Percentiles rank a stretch among this genome's conserved stretches.
phyloP scores from a whole-genome alignment of 92 coral and sea anemone genomes.

The Bergia sp. region DNA sequence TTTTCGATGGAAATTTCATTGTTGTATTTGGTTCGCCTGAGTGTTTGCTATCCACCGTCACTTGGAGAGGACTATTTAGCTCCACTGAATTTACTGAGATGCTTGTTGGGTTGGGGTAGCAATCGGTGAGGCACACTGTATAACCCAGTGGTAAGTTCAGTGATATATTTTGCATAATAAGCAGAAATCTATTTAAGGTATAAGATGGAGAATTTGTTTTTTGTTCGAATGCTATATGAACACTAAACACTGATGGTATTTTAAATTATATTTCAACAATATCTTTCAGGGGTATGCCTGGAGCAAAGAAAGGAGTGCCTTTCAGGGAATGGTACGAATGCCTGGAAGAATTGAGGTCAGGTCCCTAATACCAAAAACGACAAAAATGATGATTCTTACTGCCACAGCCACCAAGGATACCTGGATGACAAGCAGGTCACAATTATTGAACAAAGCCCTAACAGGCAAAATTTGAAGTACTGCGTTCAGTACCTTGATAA shows the following conservation, averaged over 20 bases:
- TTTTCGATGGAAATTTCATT: slow-evolving; percentile 61
- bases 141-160: slow-evolving; percentile 31
- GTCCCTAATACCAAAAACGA: slow-evolving; percentile 28
- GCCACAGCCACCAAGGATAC: slow-evolving; percentile 37
- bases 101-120: slow-evolving; percentile 34
- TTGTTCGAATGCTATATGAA: too few species aligned
- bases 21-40: slow-evolving; percentile 84
- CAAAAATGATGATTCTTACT: slow-evolving; percentile 17
- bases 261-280: neutral
- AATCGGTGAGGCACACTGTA: slow-evolving; percentile 26
- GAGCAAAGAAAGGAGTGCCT: slow-evolving; percentile 35
- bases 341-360: slow-evolving; percentile 37
- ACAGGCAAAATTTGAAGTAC: slow-evolving; percentile 58
- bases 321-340: slow-evolving; percentile 46
- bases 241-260: neutral
- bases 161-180: neutral
- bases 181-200: slow-evolving; percentile 3
- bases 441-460: slow-evolving; percentile 65
- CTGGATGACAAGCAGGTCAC: slow-evolving; percentile 41
- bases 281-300: slow-evolving; percentile 29
- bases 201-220: slow-evolving; percentile 1
- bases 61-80: slow-evolving; percentile 26
- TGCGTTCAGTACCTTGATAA: slow-evolving; percentile 62
- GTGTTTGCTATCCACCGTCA: slow-evolving; percentile 54
- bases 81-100: slow-evolving; percentile 23